Base-by-base conservation (phyloP, 35 echinoderm and acorn worm genomes). In the Eucidaris tribuloides region DNA sequence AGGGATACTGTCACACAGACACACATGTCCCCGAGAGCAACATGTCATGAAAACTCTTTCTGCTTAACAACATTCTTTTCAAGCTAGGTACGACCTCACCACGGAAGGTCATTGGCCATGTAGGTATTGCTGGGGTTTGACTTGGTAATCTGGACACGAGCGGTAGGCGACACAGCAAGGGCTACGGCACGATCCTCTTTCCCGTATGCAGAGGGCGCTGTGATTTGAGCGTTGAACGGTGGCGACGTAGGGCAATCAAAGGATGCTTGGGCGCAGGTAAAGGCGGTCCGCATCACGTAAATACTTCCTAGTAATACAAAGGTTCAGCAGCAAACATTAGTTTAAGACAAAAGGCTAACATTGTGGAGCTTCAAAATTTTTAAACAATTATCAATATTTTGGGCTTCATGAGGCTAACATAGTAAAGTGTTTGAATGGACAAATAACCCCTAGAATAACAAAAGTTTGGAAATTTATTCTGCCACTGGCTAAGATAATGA, bases 261-360 rank as follows among this genome's bases (percentile, higher is more conserved):
- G 93, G 25, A 83, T 81, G 57, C 81, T 77, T 28, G 34, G 80
- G 2, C 90, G 77, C 20, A 99, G 72, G 49, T 81, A 88, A n/a
- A 52, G 78, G 55, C 96, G 35, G 65, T 99, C 96, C 15, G 66
- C 40, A 84, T 99, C 96, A 46, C 96, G 54, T 9, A 99, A 44
- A 50, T 86, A 99, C 45, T 99, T 89, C 63, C 96, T 99, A 40
- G 0, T 64, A 42, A 71, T 71, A 17, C 77, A 45, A 28, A 86
- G 28, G 46, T 52, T 55, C 77, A 32, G 6, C 24, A 43, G n/a
- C 0, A 13, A 45, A 49, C 40, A 0, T 0, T 0, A 14, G 29
- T 0, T 17, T 55, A 27, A 72, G 25, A 50, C 71, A 17, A 13
- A n/a, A n/a, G n/a, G n/a, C n/a, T n/a, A n/a, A n/a, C n/a, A n/a